A percentile compares a stretch with the other conserved stretches of the same genome.
These are phyloP conservation scores for Hepsetus odoe DNA, from an alignment of 2,113 vertebrate genomes.

Conservation along the genomic window DNA sequence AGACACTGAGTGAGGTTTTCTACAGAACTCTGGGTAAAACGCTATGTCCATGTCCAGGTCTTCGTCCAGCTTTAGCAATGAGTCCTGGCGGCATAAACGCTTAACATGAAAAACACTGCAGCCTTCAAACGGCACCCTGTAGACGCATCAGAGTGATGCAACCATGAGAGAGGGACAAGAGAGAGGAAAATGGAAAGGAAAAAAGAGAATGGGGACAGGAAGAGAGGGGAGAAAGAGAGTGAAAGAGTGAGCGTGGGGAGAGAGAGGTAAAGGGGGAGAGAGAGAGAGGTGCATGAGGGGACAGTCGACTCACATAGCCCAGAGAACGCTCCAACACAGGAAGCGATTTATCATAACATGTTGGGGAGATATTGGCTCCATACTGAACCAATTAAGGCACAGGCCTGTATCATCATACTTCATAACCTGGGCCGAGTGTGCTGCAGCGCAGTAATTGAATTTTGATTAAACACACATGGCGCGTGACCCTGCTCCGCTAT, in stretches of 20 bases:
- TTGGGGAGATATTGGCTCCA: slow-evolving; percentile 85
- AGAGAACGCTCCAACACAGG: slow-evolving; percentile 87
- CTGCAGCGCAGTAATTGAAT: slow-evolving; percentile 88
- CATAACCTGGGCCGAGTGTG: slow-evolving; percentile 85
- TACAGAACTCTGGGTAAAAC: neutral
- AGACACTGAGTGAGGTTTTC: neutral
- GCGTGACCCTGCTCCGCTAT: slow-evolving; percentile 82
- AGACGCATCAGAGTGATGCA: slow-evolving; percentile 74
- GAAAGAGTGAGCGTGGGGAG: neutral
- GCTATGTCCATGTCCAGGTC: slow-evolving; percentile 9
- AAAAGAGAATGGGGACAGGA: neutral
- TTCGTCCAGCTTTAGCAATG: slow-evolving; percentile 26
- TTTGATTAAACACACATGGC: slow-evolving; percentile 95
- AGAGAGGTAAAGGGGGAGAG: slow-evolving; percentile 65
- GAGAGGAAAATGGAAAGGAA: neutral
- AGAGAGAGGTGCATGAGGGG: slow-evolving; percentile 63
- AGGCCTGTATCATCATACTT: slow-evolving; percentile 87
- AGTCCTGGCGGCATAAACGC: slow-evolving; percentile 20
- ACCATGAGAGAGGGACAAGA: slow-evolving; percentile 40
- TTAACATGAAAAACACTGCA: slow-evolving; percentile 35
- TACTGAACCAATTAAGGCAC: slow-evolving; percentile 89
- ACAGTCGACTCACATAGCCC: slow-evolving; percentile 83
- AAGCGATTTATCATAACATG: slow-evolving; percentile 92
- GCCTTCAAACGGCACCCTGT: slow-evolving; percentile 65
- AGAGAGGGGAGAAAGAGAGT: slow-evolving; percentile 4